These are phyloP conservation scores for Aleiodes testaceus DNA, from an alignment of 2,888 invertebrate species.

Conservation along the genomic window DNA sequence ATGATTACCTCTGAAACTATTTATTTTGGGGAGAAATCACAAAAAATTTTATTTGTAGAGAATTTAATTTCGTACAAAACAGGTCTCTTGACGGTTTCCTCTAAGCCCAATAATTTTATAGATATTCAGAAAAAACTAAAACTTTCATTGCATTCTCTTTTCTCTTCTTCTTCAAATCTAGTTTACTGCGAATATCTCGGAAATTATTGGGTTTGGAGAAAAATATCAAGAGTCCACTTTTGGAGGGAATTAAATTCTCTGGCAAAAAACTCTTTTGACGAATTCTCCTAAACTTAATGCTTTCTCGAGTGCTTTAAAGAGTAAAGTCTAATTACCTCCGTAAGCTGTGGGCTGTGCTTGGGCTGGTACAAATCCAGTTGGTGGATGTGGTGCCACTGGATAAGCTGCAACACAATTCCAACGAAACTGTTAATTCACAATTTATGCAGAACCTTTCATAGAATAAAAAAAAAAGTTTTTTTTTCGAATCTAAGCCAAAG, in stretches of 20 bases:
- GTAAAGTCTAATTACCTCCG: conserved; percentile 61
- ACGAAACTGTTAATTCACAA: conserved; percentile 52
- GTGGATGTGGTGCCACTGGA: conserved; percentile 71
- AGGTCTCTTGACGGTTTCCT: too few species aligned
- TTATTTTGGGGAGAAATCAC: too few species aligned
- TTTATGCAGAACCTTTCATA: conserved; percentile 33
- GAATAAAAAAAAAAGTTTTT: conserved; percentile 42
- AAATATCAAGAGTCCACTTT: too few species aligned
- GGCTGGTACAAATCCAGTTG: conserved; percentile 71
- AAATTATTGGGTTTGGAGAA: too few species aligned
- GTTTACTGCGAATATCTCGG: background rate
- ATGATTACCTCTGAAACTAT: too few species aligned
- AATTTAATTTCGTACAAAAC: too few species aligned
- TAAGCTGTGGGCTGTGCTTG: conserved; percentile 70
- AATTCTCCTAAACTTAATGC: background rate
- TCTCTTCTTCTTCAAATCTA: background rate
- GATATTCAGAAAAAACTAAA: too few species aligned
- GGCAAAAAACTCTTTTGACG: too few species aligned
- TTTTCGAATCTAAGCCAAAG: conserved; percentile 62
- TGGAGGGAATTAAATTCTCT: too few species aligned
- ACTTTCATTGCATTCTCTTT: too few species aligned
- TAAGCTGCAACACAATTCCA: conserved; percentile 71
- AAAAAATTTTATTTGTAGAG: too few species aligned
- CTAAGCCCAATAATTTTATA: too few species aligned
- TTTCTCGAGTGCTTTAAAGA: background rate